These are phyloP conservation scores for Neocrepidodera transversa DNA, from an alignment of 2,888 invertebrate species.

Conservation along the genomic window DNA sequence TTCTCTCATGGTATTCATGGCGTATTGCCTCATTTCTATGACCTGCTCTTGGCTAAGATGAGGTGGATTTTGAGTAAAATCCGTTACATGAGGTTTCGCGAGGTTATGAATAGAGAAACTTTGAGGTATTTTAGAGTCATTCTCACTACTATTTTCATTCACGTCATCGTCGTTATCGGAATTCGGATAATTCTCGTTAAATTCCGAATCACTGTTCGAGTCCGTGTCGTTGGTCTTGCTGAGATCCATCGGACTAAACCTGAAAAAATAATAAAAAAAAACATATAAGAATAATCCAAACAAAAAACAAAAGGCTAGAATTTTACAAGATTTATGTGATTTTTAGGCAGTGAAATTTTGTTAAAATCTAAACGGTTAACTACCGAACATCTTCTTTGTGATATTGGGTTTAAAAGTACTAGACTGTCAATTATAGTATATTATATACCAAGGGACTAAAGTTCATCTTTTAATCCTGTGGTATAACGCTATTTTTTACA, in stretches of 20 bases:
- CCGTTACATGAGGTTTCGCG: slow-evolving; percentile 57
- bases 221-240: slow-evolving; percentile 57
- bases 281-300: background rate
- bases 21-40: slow-evolving; percentile 76
- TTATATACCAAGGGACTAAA: too few relatives aligned
- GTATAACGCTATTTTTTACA: too few relatives aligned
- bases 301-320: background rate
- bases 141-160: slow-evolving; percentile 49
- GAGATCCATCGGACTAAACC: slow-evolving; percentile 56
- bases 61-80: slow-evolving; percentile 43
- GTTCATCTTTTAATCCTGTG: too few relatives aligned
- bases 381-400: too few relatives aligned
- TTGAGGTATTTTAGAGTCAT: slow-evolving; percentile 55
- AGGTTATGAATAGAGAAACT: slow-evolving; percentile 54
- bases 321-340: too few relatives aligned
- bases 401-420: too few relatives aligned
- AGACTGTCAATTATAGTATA: too few relatives aligned
- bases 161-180: slow-evolving; percentile 62
- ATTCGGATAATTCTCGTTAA: slow-evolving; percentile 49
- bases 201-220: slow-evolving; percentile 52
- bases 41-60: slow-evolving; percentile 57
- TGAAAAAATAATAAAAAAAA: too few relatives aligned
- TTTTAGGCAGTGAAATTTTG: too few relatives aligned
- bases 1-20: slow-evolving; percentile 81
- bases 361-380: too few relatives aligned